phyloP scores from a whole-genome alignment of 2,797 vertebrate genomes.

The Loris lydekkerianus region DNA sequence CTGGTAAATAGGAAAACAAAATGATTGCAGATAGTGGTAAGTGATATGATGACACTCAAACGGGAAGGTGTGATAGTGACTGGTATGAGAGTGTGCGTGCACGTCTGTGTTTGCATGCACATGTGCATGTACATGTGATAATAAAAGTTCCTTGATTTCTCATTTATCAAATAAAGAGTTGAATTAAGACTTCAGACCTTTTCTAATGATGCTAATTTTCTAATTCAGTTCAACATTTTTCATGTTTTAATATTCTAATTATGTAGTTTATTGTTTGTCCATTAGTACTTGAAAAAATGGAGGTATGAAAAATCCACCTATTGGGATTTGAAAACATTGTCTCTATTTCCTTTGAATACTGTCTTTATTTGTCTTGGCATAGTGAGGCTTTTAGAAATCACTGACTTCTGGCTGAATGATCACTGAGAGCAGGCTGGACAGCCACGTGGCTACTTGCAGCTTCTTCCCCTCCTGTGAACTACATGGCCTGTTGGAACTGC shows the following conservation, averaged over 20 bases:
- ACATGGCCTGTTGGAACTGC: background rate
- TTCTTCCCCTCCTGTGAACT: background rate
- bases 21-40: background rate
- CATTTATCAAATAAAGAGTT: constrained; percentile 8
- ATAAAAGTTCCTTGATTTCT: background rate
- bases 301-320: background rate
- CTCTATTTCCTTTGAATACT: constrained; percentile 35
- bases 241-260: constrained; percentile 30
- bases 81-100: accelerated
- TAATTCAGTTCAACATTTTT: background rate
- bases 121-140: background rate
- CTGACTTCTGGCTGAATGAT: background rate
- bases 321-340: background rate
- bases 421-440: background rate
- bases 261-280: background rate
- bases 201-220: background rate
- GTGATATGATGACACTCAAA: background rate
- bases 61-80: background rate
- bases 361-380: background rate
- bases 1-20: background rate
- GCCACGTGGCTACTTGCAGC: background rate
- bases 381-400: background rate
- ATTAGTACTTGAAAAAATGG: background rate
- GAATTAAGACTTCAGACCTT: background rate
- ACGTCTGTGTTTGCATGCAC: accelerated